Base-by-base conservation (phyloP, 2,113 vertebrate species). In the Agapornis roseicollis region DNA sequence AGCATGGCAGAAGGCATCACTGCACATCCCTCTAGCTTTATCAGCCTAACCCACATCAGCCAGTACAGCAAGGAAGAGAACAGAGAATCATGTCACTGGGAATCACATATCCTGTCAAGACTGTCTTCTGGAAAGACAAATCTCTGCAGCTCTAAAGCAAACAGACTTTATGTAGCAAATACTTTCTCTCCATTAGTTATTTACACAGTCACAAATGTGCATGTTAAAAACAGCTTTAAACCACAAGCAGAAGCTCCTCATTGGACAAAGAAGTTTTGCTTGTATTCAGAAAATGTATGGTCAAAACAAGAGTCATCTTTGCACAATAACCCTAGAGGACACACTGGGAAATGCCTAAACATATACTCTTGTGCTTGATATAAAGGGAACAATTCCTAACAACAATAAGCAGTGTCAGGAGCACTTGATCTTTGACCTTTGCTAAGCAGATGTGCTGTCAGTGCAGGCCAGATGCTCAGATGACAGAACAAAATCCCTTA, bases 121-220 rank as follows among this genome's bases (percentile, higher is more conserved):
- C 27, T 88, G 85, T 61, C 78, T 72, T 82, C 58, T 53, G 33
- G 33, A 88, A 77, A 76, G 85, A 82, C 74, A 82, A 71, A 81
- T 66, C 58, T 81, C 60, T 82, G 47, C 79, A 82, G 66, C 71
- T 88, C 65, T 55, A 85, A 90, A 90, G 61, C 79, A 71, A 61
- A 70, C 50, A 60, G 47, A 49, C 19, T 68, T 71, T 50, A 76
- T 52, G 65, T 71, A 92, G 80, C 83, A 90, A 89, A 80, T 17
- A 53, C 27, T 47, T 69, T 46, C 74, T 20, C 37, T 77, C 63
- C 64, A 49, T 41, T 58, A 53, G 14, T 89, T 89, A 80, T 49
- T 86, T 73, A 78, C 31, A 89, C 18, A 61, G 27, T 71, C 18
- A 72, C 22, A 70, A 90, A 78, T 9, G 22, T 42, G 29, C 58